Conservation (phyloP, 2,797 vertebrate species). For the Peromyscus attwateri region DNA sequence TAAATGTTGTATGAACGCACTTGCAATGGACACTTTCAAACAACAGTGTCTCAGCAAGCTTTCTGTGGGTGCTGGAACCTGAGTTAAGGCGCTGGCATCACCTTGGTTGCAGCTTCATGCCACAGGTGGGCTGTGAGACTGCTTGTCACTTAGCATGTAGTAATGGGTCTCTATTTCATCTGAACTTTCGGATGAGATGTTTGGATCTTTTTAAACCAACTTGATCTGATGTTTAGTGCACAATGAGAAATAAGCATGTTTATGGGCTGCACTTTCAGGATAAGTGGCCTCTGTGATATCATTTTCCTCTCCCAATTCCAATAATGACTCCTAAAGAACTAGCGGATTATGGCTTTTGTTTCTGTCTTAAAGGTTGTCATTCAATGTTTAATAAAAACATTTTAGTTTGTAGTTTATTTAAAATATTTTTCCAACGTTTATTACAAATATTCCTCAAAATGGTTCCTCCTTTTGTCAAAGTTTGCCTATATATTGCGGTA, state of each 20-base stretch:
- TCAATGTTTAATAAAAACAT: neutral
- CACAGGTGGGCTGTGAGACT: neutral
- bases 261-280: neutral
- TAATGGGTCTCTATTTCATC: neutral
- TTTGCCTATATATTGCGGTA: neutral
- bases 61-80: neutral
- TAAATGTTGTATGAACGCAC: neutral
- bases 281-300: neutral
- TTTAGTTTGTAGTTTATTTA: conserved; percentile 22
- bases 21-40: neutral
- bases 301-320: neutral
- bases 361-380: neutral
- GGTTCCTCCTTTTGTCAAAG: neutral
- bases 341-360: neutral
- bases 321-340: neutral
- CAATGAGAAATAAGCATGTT: neutral
- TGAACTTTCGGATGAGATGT: neutral
- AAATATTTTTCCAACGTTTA: neutral
- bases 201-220: neutral
- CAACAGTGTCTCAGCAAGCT: neutral
- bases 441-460: neutral
- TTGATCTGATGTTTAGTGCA: neutral
- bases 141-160: neutral
- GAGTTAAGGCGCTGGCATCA: neutral
- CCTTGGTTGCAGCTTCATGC: neutral